Evolutionary conservation across 1,140 invertebrate species (phyloP).

Genomic region (Calosoma granatense): DNA sequence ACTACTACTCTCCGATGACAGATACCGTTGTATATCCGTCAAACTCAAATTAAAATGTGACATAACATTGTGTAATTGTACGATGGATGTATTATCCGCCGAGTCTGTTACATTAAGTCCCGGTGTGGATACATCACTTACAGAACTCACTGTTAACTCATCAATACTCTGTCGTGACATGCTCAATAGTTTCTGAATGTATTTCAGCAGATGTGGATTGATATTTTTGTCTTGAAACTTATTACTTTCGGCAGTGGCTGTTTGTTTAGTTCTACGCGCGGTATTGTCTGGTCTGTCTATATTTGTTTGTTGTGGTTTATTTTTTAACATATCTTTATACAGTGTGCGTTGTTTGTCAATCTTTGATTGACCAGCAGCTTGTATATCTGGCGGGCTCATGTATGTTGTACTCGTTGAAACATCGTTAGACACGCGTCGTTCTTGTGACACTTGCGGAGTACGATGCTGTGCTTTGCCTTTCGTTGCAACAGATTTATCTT

Average conservation of each 20-base stretch:
- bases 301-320: constrained; percentile 24
- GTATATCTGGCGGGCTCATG: constrained; percentile 27
- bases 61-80: constrained; percentile 18
- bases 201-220: constrained; percentile 32
- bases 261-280: constrained; percentile 8
- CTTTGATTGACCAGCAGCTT: background rate
- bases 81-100: constrained; percentile 22
- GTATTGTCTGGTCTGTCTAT: background rate
- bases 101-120: constrained; percentile 35
- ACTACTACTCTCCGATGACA: background rate
- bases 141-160: constrained; percentile 37
- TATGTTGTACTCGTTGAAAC: constrained; percentile 28
- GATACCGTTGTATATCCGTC: background rate
- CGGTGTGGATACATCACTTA: constrained; percentile 41
- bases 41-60: constrained; percentile 20
- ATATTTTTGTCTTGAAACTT: background rate
- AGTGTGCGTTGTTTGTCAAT: background rate
- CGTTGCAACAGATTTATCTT: background rate
- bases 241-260: background rate
- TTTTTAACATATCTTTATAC: constrained; percentile 10
- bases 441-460: background rate
- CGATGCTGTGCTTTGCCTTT: too few species aligned
- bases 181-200: constrained; percentile 39
- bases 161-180: constrained; percentile 40
- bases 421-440: background rate